These are phyloP conservation scores for Bedellia somnulentella DNA, from an alignment of 2,888 invertebrate genomes.

Conservation along the genomic window DNA sequence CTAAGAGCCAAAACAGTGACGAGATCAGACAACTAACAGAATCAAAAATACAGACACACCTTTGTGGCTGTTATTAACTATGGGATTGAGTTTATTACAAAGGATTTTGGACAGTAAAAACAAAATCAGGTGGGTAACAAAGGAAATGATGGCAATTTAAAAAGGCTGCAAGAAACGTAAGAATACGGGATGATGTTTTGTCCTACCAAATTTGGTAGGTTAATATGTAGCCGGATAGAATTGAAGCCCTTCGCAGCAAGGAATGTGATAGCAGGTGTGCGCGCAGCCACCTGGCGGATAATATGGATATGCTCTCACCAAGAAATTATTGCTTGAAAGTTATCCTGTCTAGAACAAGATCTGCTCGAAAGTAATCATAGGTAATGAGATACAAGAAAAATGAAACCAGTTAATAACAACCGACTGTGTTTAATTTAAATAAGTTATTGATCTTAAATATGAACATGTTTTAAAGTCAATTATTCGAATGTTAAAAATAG, in stretches of 20 bases:
- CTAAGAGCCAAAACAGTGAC: constrained; percentile 18
- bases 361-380: no score
- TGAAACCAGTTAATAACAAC: no score
- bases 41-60: no score
- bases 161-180: neutral
- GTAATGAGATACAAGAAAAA: no score
- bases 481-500: no score
- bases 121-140: constrained; percentile 12
- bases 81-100: constrained; percentile 7
- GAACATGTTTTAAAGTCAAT: no score
- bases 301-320: constrained; percentile 24
- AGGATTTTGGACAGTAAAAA: constrained; percentile 9
- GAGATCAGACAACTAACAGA: neutral
- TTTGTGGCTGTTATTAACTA: constrained; percentile 4
- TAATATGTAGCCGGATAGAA: constrained; percentile 12
- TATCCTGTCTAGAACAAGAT: no score
- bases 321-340: no score
- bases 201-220: constrained; percentile 15
- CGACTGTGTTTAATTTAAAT: no score
- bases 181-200: neutral
- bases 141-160: neutral
- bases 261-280: constrained; percentile 53
- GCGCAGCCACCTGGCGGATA: constrained; percentile 14
- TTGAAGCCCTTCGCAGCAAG: constrained; percentile 33
- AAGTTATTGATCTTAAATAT: no score